phyloP scores from a whole-genome alignment of 2,888 invertebrate genomes.

The Lacanobia oleracea region DNA sequence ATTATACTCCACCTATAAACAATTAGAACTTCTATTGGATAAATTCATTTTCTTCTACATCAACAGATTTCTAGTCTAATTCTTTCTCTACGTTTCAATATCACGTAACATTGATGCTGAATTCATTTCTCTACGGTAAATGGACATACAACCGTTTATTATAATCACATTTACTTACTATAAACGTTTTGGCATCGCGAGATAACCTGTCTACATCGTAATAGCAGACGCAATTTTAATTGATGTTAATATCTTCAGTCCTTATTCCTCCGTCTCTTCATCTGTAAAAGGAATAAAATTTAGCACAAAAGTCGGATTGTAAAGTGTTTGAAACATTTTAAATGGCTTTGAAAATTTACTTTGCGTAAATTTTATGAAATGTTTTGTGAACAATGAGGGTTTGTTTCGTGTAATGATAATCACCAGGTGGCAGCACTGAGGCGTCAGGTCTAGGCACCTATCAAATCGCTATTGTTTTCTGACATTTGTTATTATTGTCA shows the following conservation, averaged over 20 bases:
- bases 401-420: no score
- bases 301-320: conserved; percentile 30
- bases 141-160: conserved; percentile 87
- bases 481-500: no score
- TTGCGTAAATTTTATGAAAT: conserved; percentile 29
- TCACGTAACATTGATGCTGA: conserved; percentile 77
- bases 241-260: conserved; percentile 72
- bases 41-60: conserved; percentile 81
- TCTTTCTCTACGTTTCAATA: conserved; percentile 72
- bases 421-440: no score
- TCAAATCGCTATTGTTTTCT: no score
- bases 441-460: no score
- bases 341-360: conserved; percentile 41
- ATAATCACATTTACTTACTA: conserved; percentile 81
- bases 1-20: conserved; percentile 70
- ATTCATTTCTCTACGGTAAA: conserved; percentile 85
- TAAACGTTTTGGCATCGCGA: conserved; percentile 85
- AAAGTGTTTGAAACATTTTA: conserved; percentile 33
- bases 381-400: conserved; percentile 3
- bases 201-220: conserved; percentile 70
- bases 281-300: conserved; percentile 74
- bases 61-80: conserved; percentile 74
- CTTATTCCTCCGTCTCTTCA: conserved; percentile 80
- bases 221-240: conserved; percentile 66
- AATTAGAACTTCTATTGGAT: conserved; percentile 76